A percentile compares a stretch with the other conserved stretches of the same genome.
These are phyloP conservation scores for Diaphora mendica DNA, from an alignment of 2,888 invertebrate genomes.

Conservation along the genomic window DNA sequence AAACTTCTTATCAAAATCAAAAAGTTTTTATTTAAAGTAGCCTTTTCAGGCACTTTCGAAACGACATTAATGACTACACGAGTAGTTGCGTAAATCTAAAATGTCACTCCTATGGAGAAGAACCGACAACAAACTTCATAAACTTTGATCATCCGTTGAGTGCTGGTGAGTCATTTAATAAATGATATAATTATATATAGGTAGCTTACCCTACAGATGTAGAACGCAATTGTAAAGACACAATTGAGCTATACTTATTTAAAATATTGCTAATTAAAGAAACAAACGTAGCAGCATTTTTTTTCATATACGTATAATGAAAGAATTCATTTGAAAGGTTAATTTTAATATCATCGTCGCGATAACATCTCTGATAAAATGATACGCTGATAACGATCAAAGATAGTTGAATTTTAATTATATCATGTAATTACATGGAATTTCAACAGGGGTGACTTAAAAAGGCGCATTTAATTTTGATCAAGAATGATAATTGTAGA, in stretches of 20 bases:
- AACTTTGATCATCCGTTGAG: background rate
- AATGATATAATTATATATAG: background rate
- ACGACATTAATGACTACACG: too few relatives aligned
- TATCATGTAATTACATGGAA: background rate
- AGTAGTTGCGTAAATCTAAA: too few relatives aligned
- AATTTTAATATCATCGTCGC: background rate
- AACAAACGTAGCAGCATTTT: background rate
- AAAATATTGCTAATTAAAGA: background rate
- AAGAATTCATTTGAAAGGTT: slow-evolving; percentile 1
- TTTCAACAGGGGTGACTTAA: background rate
- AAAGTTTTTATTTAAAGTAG: too few relatives aligned
- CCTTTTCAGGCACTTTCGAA: too few relatives aligned
- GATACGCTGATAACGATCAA: background rate
- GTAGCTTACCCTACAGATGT: background rate
- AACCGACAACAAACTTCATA: too few relatives aligned
- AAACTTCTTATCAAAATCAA: background rate
- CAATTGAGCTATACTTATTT: background rate
- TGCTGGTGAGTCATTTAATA: background rate
- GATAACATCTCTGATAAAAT: slow-evolving; percentile 4
- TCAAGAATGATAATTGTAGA: background rate
- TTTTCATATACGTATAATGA: background rate
- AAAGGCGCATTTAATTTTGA: background rate
- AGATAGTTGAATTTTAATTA: background rate
- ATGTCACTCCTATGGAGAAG: too few relatives aligned
- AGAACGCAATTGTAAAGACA: background rate